Percentiles rank a stretch among this genome's conserved stretches.
Evolutionary conservation across 2,113 vertebrate genomes (phyloP).

Genomic region (Cettia cetti): DNA sequence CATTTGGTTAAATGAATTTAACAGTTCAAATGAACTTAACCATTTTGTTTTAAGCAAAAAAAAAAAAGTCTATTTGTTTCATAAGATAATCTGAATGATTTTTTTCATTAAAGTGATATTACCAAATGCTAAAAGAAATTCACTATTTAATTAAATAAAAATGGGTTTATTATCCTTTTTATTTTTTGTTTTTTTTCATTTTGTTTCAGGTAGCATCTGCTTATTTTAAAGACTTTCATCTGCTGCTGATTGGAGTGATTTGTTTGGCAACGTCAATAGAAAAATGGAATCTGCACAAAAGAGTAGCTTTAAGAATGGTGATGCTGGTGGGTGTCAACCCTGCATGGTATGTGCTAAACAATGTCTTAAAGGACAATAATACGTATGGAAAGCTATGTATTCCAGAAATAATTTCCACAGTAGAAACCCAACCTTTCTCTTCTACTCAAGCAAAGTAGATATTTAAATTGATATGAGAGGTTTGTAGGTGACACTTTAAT

Average conservation of each 20-base stretch:
- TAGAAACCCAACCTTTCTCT: background rate
- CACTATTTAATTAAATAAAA: background rate
- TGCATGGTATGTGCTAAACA: slow-evolving; percentile 77
- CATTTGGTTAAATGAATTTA: background rate
- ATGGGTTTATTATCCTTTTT: background rate
- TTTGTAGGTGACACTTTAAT: background rate
- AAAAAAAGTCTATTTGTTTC: background rate
- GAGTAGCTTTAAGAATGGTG: slow-evolving; percentile 88
- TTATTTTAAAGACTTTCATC: slow-evolving; percentile 95
- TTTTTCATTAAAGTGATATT: background rate
- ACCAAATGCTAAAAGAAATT: background rate
- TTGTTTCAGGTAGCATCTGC: slow-evolving; percentile 81
- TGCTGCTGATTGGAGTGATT: slow-evolving; percentile 87
- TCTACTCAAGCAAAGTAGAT: background rate
- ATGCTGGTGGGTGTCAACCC: slow-evolving; percentile 88
- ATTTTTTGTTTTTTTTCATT: background rate
- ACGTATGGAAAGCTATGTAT: background rate
- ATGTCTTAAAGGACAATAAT: background rate
- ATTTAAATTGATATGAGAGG: background rate
- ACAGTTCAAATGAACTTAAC: background rate
- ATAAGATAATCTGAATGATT: background rate
- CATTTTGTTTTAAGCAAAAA: background rate
- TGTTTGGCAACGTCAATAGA: slow-evolving; percentile 91
- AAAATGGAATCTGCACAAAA: slow-evolving; percentile 93
- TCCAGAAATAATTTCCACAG: background rate